Conservation (phyloP, 2,888 invertebrate species). For the Lasiommata megera region DNA sequence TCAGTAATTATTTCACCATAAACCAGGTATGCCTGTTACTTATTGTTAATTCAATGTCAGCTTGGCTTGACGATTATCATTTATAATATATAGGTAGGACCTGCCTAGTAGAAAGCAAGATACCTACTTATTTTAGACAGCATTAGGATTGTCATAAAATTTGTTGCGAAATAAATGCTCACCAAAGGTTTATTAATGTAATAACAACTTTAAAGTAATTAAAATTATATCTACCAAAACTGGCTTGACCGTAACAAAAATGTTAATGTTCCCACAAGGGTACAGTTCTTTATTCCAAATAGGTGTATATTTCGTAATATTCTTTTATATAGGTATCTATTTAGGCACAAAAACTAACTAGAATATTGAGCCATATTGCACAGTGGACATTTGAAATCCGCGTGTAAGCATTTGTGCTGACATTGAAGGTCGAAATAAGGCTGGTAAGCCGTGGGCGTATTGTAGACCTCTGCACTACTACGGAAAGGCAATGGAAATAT, state of each 20-base stretch:
- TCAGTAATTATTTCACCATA: too few relatives aligned
- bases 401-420: constrained; percentile 27
- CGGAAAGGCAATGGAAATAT: constrained; percentile 21
- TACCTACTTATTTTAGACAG: background rate
- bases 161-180: too few relatives aligned
- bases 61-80: too few relatives aligned
- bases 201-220: too few relatives aligned
- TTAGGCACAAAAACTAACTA: background rate
- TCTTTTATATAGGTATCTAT: background rate
- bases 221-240: background rate
- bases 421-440: constrained; percentile 37
- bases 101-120: background rate
- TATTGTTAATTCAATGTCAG: too few relatives aligned
- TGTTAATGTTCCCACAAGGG: background rate
- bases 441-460: constrained; percentile 34
- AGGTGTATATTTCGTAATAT: background rate
- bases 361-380: constrained; percentile 24
- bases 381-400: constrained; percentile 27
- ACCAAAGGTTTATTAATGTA: too few relatives aligned
- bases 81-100: too few relatives aligned
- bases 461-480: constrained; percentile 28
- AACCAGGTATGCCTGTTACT: too few relatives aligned
- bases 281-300: background rate
- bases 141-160: background rate
- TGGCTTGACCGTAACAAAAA: background rate